Evolutionary conservation across 2,113 vertebrate species (phyloP).

Genomic region (Fulmarus glacialis): DNA sequence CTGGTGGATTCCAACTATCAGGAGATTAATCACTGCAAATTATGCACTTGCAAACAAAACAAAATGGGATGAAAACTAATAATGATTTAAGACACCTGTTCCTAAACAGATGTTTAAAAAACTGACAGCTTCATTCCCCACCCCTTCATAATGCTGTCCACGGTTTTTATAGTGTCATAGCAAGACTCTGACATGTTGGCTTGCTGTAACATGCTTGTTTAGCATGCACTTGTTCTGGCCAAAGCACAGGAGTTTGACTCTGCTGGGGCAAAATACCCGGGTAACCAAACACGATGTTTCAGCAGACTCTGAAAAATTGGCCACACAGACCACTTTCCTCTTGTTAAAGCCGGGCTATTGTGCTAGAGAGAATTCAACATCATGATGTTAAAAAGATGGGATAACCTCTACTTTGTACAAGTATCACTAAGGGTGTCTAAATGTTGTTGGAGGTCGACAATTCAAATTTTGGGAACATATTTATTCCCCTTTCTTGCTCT

Average conservation of each 20-base stretch:
- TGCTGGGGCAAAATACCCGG: neutral
- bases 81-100: neutral
- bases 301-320: neutral
- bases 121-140: neutral
- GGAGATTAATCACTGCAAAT: neutral
- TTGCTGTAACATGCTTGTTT: neutral
- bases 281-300: neutral
- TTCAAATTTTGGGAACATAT: neutral
- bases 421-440: neutral
- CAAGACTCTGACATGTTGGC: neutral
- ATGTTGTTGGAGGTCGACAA: neutral
- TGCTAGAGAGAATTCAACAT: neutral
- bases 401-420: neutral
- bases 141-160: neutral
- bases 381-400: fast-evolving
- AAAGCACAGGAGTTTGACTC: neutral
- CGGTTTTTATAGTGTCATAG: neutral
- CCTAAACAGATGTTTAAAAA: neutral
- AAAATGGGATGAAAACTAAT: neutral
- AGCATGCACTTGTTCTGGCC: neutral
- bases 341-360: neutral
- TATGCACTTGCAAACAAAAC: neutral
- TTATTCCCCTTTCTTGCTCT: neutral
- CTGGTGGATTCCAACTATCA: neutral
- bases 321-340: neutral